phyloP scores from a whole-genome alignment of 2,888 invertebrate genomes.

The Carabus problematicus region DNA sequence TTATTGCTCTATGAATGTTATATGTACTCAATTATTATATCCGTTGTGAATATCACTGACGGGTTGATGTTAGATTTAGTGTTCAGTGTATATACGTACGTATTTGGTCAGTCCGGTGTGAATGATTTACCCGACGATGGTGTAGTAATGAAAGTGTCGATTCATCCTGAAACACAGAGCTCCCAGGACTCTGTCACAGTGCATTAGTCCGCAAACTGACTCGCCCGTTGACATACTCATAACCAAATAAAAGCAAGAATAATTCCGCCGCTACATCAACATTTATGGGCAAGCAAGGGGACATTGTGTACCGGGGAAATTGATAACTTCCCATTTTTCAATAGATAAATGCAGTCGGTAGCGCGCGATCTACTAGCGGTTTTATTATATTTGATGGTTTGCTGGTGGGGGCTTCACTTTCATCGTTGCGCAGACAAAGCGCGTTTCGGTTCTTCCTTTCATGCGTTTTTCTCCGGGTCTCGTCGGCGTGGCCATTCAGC shows the following conservation, averaged over 20 bases:
- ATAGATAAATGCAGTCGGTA: conserved; percentile 45
- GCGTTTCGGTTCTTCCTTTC: too few relatives aligned
- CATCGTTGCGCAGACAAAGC: too few relatives aligned
- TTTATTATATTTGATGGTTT: conserved; percentile 34
- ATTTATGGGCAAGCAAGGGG: conserved; percentile 43
- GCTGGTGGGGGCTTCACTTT: too few relatives aligned
- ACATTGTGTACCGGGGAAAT: conserved; percentile 45
- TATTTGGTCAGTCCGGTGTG: neutral
- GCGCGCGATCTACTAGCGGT: conserved; percentile 18
- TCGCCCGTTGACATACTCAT: conserved; percentile 5
- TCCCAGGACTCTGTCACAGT: neutral
- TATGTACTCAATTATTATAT: too few relatives aligned
- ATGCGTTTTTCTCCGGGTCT: too few relatives aligned
- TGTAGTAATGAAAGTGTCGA: conserved; percentile 29
- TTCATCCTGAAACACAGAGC: neutral
- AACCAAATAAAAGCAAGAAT: conserved; percentile 45
- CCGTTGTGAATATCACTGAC: too few relatives aligned
- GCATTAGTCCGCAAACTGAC: neutral
- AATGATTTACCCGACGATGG: conserved; percentile 24
- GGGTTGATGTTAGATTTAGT: too few relatives aligned
- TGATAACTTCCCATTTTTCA: conserved; percentile 45
- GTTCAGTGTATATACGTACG: too few relatives aligned
- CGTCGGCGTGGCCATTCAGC: too few relatives aligned
- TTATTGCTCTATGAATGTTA: too few relatives aligned
- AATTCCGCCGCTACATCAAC: conserved; percentile 45